phyloP scores from a whole-genome alignment of 2,888 invertebrate species.

The Hydropsyche betteni region DNA sequence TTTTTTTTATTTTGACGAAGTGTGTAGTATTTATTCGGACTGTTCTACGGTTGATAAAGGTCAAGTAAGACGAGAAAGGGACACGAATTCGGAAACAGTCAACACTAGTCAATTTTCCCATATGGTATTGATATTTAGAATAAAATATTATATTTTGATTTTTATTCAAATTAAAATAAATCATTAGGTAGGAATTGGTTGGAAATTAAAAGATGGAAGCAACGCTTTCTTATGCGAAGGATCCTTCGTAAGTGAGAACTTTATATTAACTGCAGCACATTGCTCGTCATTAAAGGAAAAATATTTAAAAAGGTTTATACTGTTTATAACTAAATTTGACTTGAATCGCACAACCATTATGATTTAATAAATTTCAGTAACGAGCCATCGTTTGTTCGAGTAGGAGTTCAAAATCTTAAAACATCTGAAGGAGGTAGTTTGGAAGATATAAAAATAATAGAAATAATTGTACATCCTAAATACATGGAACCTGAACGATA shows the following conservation, averaged over 20 bases:
- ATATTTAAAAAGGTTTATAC: neutral
- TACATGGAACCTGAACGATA: slow-evolving; percentile 67
- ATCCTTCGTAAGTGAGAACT: slow-evolving; percentile 13
- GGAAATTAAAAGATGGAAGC: neutral
- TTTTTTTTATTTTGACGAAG: neutral
- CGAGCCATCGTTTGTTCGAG: slow-evolving; percentile 63
- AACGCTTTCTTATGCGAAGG: neutral
- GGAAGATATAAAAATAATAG: slow-evolving; percentile 58
- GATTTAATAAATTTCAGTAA: slow-evolving; percentile 54
- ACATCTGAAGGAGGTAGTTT: slow-evolving; percentile 63
- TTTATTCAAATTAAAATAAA: neutral
- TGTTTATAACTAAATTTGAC: neutral
- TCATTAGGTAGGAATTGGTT: slow-evolving; percentile 6
- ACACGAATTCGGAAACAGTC: neutral
- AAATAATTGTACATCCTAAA: slow-evolving; percentile 64
- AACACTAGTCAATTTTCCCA: neutral
- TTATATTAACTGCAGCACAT: slow-evolving; percentile 1
- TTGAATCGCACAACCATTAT: neutral
- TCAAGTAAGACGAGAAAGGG: too few species aligned
- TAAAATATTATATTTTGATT: neutral
- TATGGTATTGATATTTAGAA: neutral
- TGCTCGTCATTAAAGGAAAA: neutral
- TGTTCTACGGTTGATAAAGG: neutral
- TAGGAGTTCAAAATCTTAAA: slow-evolving; percentile 69
- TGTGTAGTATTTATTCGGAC: neutral